Percentiles rank a stretch among this genome's conserved stretches.
Evolutionary conservation across 2,113 vertebrate genomes (phyloP).

Genomic region (Brienomyrus longianalis): DNA sequence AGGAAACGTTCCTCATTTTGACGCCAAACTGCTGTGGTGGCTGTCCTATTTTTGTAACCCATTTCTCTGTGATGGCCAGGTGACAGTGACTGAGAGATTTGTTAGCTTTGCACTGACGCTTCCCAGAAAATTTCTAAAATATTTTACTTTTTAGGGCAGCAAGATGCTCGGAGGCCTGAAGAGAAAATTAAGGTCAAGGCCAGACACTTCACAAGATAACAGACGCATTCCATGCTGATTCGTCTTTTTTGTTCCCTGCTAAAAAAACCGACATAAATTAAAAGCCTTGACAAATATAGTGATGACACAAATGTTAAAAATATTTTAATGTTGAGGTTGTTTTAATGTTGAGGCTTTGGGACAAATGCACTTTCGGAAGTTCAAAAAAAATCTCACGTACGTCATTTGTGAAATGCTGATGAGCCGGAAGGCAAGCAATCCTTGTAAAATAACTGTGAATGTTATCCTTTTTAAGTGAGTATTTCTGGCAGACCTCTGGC

Average conservation of each 20-base stretch:
- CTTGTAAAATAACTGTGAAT: not conserved
- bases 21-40: not conserved
- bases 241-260: not conserved
- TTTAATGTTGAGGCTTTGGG: not conserved
- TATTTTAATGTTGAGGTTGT: not conserved
- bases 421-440: not conserved
- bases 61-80: not conserved
- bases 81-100: constrained; percentile 1
- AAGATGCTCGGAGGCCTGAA: not conserved
- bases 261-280: not conserved
- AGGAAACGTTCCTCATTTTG: not conserved
- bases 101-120: not conserved
- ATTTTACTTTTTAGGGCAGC: constrained; percentile 13
- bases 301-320: not conserved
- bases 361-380: not conserved
- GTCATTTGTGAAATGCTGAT: not conserved
- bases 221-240: not conserved
- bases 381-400: not conserved
- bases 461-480: not conserved
- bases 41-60: constrained; percentile 13
- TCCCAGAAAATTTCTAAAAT: not conserved
- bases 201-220: not conserved
- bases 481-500: not conserved
- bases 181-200: constrained; percentile 10
- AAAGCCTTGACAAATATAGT: not conserved